Conservation (phyloP, 2,113 vertebrate genomes). For the Gasterosteus aculeatus region DNA sequence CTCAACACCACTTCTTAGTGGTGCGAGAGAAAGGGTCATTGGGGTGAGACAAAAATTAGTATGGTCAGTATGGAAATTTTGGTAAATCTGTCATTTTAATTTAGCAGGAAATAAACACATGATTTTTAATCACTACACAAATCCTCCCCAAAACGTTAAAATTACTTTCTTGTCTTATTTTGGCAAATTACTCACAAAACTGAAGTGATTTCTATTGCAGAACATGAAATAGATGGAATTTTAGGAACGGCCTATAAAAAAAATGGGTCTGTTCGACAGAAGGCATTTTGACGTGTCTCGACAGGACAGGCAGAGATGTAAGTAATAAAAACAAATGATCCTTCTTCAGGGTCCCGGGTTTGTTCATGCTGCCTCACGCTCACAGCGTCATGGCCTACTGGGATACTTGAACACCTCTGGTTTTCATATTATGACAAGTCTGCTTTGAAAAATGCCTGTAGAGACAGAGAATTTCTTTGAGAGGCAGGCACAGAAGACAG, state of each 20-base stretch:
- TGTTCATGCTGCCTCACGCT: background rate
- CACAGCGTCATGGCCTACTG: background rate
- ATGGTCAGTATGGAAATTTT: background rate
- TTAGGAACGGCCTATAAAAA: background rate
- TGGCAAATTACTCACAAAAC: background rate
- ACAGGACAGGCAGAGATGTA: background rate
- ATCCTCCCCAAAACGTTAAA: background rate
- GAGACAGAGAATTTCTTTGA: background rate
- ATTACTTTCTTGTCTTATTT: background rate
- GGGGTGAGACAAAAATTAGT: no score
- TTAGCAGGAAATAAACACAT: background rate
- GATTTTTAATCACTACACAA: background rate
- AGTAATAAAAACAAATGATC: background rate
- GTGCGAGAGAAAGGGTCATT: slow-evolving; percentile 9
- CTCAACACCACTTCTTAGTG: background rate
- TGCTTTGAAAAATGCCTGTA: background rate
- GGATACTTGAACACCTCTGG: background rate
- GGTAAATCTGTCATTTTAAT: background rate
- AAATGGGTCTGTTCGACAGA: background rate
- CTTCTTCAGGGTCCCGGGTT: background rate
- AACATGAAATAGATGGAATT: background rate
- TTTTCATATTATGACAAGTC: background rate
- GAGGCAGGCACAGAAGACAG: background rate
- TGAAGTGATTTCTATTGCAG: background rate
- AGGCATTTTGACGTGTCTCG: background rate